These are phyloP conservation scores for Strigamia crassipes DNA, from an alignment of 2,888 invertebrate genomes.

Conservation along the genomic window DNA sequence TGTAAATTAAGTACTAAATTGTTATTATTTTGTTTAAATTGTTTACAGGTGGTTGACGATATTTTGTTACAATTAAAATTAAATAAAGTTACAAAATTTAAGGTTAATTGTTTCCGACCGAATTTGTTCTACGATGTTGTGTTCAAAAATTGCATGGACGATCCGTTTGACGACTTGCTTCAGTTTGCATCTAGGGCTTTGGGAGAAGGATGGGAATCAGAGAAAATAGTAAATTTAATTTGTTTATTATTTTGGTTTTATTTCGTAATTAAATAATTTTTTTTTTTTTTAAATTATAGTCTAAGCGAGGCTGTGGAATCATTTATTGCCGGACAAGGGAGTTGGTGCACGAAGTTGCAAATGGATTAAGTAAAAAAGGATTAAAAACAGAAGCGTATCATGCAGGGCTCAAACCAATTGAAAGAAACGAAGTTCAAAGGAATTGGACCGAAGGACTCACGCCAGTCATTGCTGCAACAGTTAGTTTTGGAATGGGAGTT, in stretches of 20 bases:
- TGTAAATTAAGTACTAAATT: not conserved
- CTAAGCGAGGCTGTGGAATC: slow-evolving; percentile 74
- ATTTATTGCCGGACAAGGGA: slow-evolving; percentile 94
- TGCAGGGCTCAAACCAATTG: slow-evolving; percentile 67
- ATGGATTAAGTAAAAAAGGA: slow-evolving; percentile 73
- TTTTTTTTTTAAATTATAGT: slow-evolving; percentile 51
- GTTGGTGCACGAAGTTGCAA: slow-evolving; percentile 82
- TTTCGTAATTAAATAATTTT: not conserved
- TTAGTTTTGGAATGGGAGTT: slow-evolving; percentile 99
- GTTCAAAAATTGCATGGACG: slow-evolving; percentile 76
- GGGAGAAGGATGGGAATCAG: slow-evolving; percentile 62
- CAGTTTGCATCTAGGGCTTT: slow-evolving; percentile 73
- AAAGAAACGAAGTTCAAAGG: slow-evolving; percentile 71
- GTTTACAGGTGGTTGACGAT: slow-evolving; percentile 74
- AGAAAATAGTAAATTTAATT: not conserved
- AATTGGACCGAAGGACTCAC: slow-evolving; percentile 89
- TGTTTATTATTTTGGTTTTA: not conserved
- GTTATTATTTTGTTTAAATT: not conserved
- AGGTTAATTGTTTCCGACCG: slow-evolving; percentile 84
- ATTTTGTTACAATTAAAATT: slow-evolving; percentile 75
- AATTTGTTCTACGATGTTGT: slow-evolving; percentile 95
- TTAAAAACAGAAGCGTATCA: slow-evolving; percentile 84
- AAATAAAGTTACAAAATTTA: slow-evolving; percentile 71
- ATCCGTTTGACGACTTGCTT: slow-evolving; percentile 79
- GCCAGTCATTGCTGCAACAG: slow-evolving; percentile 92